A percentile compares a stretch with the other conserved stretches of the same genome.
Evolutionary conservation across 2,888 invertebrate genomes (phyloP).

Genomic region (Steromphala cineraria): DNA sequence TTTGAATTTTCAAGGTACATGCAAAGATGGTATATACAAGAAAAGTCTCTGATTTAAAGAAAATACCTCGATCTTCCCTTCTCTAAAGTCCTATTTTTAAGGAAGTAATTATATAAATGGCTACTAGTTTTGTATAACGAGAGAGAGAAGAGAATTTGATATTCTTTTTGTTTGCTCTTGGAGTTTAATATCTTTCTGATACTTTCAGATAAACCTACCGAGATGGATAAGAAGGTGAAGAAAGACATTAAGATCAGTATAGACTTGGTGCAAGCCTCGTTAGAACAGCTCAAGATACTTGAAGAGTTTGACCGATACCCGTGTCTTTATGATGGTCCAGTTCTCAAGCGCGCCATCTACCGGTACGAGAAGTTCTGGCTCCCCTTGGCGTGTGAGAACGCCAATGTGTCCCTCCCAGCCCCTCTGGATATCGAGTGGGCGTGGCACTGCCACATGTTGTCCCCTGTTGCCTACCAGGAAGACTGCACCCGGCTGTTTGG

Average conservation of each 20-base stretch:
- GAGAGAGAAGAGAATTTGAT: no score
- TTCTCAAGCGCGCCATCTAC: slow-evolving; percentile 74
- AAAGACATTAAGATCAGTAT: slow-evolving; percentile 41
- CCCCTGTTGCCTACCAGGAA: slow-evolving; percentile 61
- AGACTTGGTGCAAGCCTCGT: slow-evolving; percentile 54
- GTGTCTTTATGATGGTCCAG: slow-evolving; percentile 65
- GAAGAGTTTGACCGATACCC: slow-evolving; percentile 52
- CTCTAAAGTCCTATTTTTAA: no score
- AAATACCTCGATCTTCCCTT: no score
- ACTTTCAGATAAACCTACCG: no score
- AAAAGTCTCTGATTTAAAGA: no score
- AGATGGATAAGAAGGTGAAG: not conserved
- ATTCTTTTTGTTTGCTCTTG: no score
- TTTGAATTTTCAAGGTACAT: no score
- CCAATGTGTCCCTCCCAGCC: slow-evolving; percentile 52
- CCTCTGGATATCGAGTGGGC: slow-evolving; percentile 77
- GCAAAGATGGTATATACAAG: no score
- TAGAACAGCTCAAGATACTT: slow-evolving; percentile 63
- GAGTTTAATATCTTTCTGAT: not conserved
- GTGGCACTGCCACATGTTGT: slow-evolving; percentile 76
- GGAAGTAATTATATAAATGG: no score
- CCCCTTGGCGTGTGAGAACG: slow-evolving; percentile 70
- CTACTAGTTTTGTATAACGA: no score
- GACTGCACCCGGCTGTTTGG: slow-evolving; percentile 58
- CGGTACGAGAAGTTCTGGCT: slow-evolving; percentile 76